Conservation (phyloP, 2,888 invertebrate genomes). For the Schizaphis graminum region DNA sequence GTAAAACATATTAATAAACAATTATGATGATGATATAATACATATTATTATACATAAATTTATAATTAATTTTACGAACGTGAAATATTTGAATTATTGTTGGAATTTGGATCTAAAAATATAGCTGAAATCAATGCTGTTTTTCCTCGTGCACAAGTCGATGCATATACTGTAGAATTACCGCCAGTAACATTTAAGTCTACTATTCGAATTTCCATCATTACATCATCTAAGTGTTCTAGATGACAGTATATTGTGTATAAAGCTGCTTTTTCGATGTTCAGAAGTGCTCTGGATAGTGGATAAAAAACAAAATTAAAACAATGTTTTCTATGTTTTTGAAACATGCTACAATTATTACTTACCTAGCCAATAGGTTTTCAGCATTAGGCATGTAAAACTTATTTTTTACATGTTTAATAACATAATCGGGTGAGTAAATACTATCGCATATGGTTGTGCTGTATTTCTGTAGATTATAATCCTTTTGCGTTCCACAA, state of each 20-base stretch:
- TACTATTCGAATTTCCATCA: slow-evolving; percentile 39
- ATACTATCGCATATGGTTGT: not conserved
- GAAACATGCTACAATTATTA: not conserved
- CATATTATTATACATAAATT: not conserved
- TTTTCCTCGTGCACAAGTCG: not conserved
- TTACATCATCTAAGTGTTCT: not conserved
- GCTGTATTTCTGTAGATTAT: not conserved
- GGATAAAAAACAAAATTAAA: not conserved
- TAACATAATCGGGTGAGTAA: not conserved
- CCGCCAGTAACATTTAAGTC: not conserved
- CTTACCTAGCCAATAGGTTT: slow-evolving; percentile 24
- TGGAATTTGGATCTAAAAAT: slow-evolving; percentile 31
- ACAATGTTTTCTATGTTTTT: not conserved
- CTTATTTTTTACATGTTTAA: not conserved
- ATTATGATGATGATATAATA: not conserved
- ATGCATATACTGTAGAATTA: not conserved
- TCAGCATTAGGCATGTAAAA: not conserved
- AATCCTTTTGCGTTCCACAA: not conserved
- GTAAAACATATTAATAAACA: too few species aligned
- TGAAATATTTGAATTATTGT: not conserved
- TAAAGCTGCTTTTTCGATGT: slow-evolving; percentile 11
- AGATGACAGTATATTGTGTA: slow-evolving; percentile 40
- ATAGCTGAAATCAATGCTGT: slow-evolving; percentile 24
- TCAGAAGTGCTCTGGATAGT: slow-evolving; percentile 9
- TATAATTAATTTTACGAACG: not conserved